phyloP scores from a whole-genome alignment of 2,113 vertebrate genomes.

The Bubo scandiacus region DNA sequence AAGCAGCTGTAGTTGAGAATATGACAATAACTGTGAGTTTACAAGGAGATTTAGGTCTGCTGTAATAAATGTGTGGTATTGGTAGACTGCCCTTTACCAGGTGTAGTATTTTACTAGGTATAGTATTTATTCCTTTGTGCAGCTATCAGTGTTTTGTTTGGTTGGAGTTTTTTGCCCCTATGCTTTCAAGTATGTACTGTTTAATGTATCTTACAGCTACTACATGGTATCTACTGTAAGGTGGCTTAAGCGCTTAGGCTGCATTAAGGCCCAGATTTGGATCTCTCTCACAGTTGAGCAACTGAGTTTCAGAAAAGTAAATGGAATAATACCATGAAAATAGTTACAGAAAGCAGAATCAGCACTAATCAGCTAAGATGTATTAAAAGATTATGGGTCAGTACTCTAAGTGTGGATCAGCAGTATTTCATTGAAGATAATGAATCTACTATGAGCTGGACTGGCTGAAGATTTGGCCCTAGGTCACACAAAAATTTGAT shows the following conservation, averaged over 20 bases:
- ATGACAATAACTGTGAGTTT: neutral
- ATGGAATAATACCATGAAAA: neutral
- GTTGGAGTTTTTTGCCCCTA: neutral
- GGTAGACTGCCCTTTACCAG: neutral
- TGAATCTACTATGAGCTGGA: neutral
- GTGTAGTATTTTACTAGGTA: neutral
- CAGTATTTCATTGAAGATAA: neutral
- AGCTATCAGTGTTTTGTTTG: neutral
- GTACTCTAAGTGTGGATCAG: neutral
- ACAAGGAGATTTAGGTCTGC: neutral
- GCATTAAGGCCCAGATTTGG: neutral
- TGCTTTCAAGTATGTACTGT: neutral
- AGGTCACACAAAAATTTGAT: neutral
- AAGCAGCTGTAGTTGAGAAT: neutral
- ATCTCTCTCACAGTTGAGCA: neutral
- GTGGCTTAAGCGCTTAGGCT: neutral
- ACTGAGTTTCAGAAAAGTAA: neutral
- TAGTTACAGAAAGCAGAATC: conserved; percentile 17
- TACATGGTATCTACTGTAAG: neutral
- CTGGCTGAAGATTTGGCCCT: neutral
- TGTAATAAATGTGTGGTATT: neutral
- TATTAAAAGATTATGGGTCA: conserved; percentile 16
- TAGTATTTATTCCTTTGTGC: neutral
- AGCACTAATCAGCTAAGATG: conserved; percentile 13
- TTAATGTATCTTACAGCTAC: neutral